Evolutionary conservation across 1,140 invertebrate species (phyloP), one percentile per base, ranked within the genome.

Genomic region (Chrysopa pallens): DNA sequence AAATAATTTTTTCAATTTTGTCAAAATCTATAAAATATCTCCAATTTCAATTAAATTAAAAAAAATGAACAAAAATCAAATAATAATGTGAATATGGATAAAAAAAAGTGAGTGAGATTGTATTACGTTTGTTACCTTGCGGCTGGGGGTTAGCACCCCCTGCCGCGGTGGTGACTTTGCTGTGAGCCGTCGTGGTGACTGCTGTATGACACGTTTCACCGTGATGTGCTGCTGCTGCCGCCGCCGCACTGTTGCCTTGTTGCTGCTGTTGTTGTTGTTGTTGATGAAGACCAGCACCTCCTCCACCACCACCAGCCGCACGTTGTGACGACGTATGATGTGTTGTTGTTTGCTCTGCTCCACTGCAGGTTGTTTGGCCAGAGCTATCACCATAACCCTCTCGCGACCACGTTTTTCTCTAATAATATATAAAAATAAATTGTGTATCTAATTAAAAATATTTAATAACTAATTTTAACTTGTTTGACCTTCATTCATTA

Each of bases 131-230:
- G 38, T 33, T 74, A 70, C 68, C 70, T 72, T 72, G 69, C 69
- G 70, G 70, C 69, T 71, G 69, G 74, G 58, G 73, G 71, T 69
- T 78, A 72, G 62, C 68, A 70, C 60, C 73, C 66, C 56, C 72
- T 66, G 64, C 67, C 66, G 60, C 68, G 58, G 64, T 60, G 62
- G 69, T 64, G 62, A 69, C 66, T 62, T 83, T 82, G 64, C 78
- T 80, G 65, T 79, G 80, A 52, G 80, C 75, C 69, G 84, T 81
- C 73, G 83, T 84, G 62, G 72, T 74, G 64, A 66, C 57, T 63
- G 63, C 51, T 12, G 28, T 31, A 12, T 28, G 27, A 41, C 27
- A 6, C 6, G 8, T 13, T 14, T 12, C 11, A 29, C 11, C 7
- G 11, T 29, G 8, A 17, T 8, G 8, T 8, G 8, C n/a, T 33